Percentiles rank a stretch among this genome's conserved stretches.
Conservation (phyloP, 2,797 vertebrate species). For the Rhynchotus rufescens region DNA sequence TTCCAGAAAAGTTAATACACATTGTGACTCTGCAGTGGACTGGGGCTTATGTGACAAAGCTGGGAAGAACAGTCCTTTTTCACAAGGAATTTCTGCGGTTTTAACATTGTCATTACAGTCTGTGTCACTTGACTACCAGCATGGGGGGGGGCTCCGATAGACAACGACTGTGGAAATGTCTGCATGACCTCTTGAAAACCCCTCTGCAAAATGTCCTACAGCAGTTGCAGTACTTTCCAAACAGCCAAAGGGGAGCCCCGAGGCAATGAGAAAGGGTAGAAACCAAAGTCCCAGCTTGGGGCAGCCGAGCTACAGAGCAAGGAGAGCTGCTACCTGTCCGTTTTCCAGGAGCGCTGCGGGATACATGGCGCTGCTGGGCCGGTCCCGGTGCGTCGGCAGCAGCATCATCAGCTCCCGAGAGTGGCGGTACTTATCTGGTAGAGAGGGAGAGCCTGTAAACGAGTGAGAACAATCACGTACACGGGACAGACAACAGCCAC, state of each 20-base stretch:
- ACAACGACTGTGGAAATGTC: neutral
- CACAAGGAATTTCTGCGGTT: fast-evolving
- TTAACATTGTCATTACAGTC: neutral
- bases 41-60: neutral
- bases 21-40: neutral
- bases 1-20: neutral
- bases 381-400: conserved; percentile 92
- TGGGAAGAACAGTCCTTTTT: neutral
- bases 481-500: conserved; percentile 79
- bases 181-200: neutral
- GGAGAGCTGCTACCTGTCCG: conserved; percentile 86
- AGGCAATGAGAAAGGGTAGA: neutral
- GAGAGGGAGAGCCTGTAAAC: conserved; percentile 94
- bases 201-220: neutral
- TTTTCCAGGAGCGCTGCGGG: conserved; percentile 92
- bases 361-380: conserved; percentile 95
- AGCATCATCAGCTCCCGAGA: conserved; percentile 95
- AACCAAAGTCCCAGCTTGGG: neutral
- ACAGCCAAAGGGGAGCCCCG: neutral
- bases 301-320: neutral
- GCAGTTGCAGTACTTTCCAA: neutral
- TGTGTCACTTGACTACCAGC: neutral
- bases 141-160: neutral
- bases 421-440: conserved; percentile 97
- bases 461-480: conserved; percentile 85